A percentile compares a stretch with the other conserved stretches of the same genome.
phyloP scores from a whole-genome alignment of 2,113 vertebrate genomes.

The Plectropomus leopardus region DNA sequence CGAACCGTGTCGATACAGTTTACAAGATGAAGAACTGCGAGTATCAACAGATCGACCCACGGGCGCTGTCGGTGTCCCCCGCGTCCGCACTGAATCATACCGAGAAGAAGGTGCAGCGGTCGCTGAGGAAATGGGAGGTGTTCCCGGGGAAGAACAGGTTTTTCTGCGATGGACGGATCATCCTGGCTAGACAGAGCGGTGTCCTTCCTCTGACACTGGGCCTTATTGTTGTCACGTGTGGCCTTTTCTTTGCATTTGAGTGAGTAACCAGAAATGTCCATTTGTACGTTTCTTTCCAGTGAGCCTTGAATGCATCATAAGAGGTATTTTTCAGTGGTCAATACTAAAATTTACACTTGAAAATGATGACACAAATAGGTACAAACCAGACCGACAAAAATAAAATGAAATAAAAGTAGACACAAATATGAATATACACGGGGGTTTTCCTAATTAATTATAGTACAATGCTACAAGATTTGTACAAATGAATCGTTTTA shows the following conservation, averaged over 20 bases:
- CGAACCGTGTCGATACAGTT: background rate
- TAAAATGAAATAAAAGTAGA: too few species aligned
- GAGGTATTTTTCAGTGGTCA: background rate
- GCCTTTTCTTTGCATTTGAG: conserved; percentile 97
- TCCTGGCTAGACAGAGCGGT: conserved; percentile 91
- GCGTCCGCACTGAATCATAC: conserved; percentile 72
- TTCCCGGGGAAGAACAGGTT: conserved; percentile 94
- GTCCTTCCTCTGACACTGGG: conserved; percentile 92
- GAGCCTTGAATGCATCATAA: background rate
- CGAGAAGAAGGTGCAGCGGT: conserved; percentile 68
- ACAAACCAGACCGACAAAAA: too few species aligned
- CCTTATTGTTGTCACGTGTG: conserved; percentile 92
- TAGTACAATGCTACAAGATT: too few species aligned
- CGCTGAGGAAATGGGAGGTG: conserved; percentile 91
- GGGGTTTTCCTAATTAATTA: too few species aligned
- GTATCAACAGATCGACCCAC: conserved; percentile 92
- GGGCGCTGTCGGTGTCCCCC: conserved; percentile 78
- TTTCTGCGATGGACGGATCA: conserved; percentile 92
- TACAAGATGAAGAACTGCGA: conserved; percentile 88
- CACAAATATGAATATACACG: too few species aligned
- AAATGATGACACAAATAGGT: too few species aligned
- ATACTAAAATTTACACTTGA: too few species aligned
- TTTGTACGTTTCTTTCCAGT: background rate
- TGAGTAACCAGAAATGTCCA: conserved; percentile 80
- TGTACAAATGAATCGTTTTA: too few species aligned